Evolutionary conservation across 2,888 invertebrate genomes (phyloP), one percentile per base, ranked within the genome.

Genomic region (Acanthopleura granulata): DNA sequence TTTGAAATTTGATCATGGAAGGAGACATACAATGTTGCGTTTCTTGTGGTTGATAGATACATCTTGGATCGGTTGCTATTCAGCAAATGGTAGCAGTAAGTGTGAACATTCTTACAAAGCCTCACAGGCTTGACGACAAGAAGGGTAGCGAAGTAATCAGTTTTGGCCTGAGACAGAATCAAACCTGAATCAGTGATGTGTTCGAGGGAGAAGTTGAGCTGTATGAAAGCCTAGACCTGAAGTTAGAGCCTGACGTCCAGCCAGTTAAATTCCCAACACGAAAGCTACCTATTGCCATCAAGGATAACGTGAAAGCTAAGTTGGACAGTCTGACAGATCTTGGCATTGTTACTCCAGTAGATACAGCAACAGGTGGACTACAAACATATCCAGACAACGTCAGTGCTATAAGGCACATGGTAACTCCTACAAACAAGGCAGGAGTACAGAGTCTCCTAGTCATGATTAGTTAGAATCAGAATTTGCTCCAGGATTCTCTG

Each of bases 101-200:
- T 61, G 61, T 11, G 25, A 61, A 61, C 25, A 61, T 61, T 25
- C 25, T 61, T 6, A 11, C 61, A 61, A n/a, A 22, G 61, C 25
- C 61, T 22, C 61, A 40, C 40, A 40, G 40, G 40, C 9, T 6
- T 40, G 40, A 6, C 4, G 9, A 6, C 40, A 6, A 3, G 9
- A 40, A 9, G 40, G 9, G 9, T 40, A 40, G 9, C 40, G 4
- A 6, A 3, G 40, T 6, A 40, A 40, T 9, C 40, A 40, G 40
- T 40, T 40, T 40, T n/a, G n/a, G n/a, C n/a, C n/a, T n/a, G n/a
- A n/a, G n/a, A n/a, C n/a, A n/a, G n/a, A n/a, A n/a, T n/a, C n/a
- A n/a, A n/a, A n/a, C n/a, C n/a, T n/a, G 80, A 79, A 73, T 78
- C 78, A 22, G 66, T 72, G 6, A 16, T 77, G 62, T n/a, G n/a